Evolutionary conservation across 2,113 vertebrate species (phyloP), one percentile per base, ranked within the genome.

Genomic region (Psettodes erumei): DNA sequence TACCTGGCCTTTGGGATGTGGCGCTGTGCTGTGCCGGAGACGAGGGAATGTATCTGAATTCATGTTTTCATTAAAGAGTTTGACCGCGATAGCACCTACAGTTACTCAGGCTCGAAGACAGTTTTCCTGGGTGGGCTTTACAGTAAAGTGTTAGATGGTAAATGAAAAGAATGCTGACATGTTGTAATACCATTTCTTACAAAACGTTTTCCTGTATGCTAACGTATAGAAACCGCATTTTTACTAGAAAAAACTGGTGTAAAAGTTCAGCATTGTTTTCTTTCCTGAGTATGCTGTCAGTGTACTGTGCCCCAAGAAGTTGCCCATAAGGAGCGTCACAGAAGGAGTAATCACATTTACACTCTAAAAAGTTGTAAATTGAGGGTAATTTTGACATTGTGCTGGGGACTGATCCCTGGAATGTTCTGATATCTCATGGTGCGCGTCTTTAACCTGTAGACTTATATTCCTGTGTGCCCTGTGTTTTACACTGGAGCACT

Each of bases 401-500:
- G 87, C 88, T 85, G 81, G 71, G 74, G 59, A 62, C 43, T 81
- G 53, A 83, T 88, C 71, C 80, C 79, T 90, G 90, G 89, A 93
- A 90, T 93, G 91, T 86, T 56, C 61, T 74, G 72, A 61, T 63
- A 74, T 63, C 60, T 81, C 28, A 23, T 16, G 38, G 56, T 62
- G 82, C 42, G 55, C 82, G 82, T 27, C 25, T 69, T 71, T 71
- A 16, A 67, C 58, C 62, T 86, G 74, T 72, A 55, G n/a, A 47
- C 30, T 59, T 45, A 61, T 63, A 59, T 23, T 64, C 30, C 45
- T 76, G 48, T 65, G 72, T 88, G 90, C 85, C 88, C 88, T 89
- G 83, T 88, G 77, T 83, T 84, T 76, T 68, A 83, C 60, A 89
- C 33, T 81, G 76, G n/a, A 69, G 77, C 38, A 21, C 54, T 51